Evolutionary conservation across 2,113 vertebrate species (phyloP), one percentile per base, ranked within the genome.

Genomic region (Microcebus ravelobensis): DNA sequence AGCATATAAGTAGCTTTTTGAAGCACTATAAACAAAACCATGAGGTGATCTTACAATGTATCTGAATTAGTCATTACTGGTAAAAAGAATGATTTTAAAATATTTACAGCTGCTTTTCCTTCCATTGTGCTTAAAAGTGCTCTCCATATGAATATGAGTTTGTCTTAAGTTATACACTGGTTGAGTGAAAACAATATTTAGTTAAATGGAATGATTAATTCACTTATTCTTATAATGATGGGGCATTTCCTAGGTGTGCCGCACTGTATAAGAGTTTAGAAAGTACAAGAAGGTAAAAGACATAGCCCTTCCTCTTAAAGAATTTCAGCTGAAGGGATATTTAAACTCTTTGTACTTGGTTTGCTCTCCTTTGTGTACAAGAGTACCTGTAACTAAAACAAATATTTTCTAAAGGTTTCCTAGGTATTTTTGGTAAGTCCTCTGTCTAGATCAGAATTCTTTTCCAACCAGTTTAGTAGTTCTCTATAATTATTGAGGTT

Each of bases 11-110:
- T 20, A 87, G 34, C 27, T 81, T 63, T 91, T 10, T 52, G 34
- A 42, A 50, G 39, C 50, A 73, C 8, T 67, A 59, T 48, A 59
- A 91, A n/a, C 65, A 76, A 90, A 96, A 61, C 27, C 14, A 12
- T 18, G 14, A 91, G 27, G 29, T 80, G 13, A 81, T 88, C 31
- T 39, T 76, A 59, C 4, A 87, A 12, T 61, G 18, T 13, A 79
- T 48, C 15, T 57, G 21, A 85, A 50, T 25, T 36, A 83, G 85
- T 57, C 18, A 81, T 45, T 23, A 80, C 7, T 57, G 21, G 34
- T 95, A 80, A 87, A 93, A 94, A 42, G 45, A 86, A 74, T 76
- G 20, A 91, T 87, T 94, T 81, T 5, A 2, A 95, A 90, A 76
- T 90, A 70, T 65, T 63, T 94, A 79, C 2, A 55, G 15, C 79